Conservation (phyloP, 2,113 vertebrate species). For the Merops nubicus region DNA sequence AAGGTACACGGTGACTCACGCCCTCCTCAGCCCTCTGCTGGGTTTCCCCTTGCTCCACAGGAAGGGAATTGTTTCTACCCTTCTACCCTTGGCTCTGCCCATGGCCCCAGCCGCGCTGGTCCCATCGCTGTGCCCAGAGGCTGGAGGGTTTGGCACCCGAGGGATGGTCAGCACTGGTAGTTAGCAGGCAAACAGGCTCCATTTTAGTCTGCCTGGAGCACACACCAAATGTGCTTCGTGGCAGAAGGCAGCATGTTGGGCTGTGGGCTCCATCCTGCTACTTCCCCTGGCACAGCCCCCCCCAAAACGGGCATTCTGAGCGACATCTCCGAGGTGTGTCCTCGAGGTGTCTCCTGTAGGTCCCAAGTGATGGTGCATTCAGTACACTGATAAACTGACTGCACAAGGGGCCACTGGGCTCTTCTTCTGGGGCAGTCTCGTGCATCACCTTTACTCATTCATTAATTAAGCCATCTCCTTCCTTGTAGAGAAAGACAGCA, state of each 20-base stretch:
- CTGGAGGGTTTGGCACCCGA: background rate
- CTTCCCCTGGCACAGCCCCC: background rate
- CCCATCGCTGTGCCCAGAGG: background rate
- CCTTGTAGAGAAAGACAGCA: background rate
- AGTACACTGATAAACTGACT: accelerated
- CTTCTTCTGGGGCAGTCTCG: background rate
- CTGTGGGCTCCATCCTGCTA: background rate
- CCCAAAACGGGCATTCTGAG: background rate
- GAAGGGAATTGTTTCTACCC: background rate
- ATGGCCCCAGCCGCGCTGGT: background rate
- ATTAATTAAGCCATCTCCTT: background rate
- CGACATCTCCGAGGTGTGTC: background rate
- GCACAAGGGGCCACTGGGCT: background rate
- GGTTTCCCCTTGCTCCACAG: background rate
- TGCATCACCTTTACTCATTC: background rate
- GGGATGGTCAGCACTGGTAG: background rate
- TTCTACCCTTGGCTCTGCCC: accelerated
- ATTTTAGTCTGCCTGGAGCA: background rate
- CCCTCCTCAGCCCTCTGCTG: constrained; percentile 5
- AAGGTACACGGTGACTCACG: constrained; percentile 32
- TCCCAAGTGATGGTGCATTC: background rate
- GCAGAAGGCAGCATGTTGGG: background rate
- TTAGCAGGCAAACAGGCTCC: background rate
- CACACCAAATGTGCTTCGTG: accelerated
- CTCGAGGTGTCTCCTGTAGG: background rate